These are phyloP conservation scores for Battus philenor DNA, from an alignment of 1,140 invertebrate genomes.

Conservation along the genomic window DNA sequence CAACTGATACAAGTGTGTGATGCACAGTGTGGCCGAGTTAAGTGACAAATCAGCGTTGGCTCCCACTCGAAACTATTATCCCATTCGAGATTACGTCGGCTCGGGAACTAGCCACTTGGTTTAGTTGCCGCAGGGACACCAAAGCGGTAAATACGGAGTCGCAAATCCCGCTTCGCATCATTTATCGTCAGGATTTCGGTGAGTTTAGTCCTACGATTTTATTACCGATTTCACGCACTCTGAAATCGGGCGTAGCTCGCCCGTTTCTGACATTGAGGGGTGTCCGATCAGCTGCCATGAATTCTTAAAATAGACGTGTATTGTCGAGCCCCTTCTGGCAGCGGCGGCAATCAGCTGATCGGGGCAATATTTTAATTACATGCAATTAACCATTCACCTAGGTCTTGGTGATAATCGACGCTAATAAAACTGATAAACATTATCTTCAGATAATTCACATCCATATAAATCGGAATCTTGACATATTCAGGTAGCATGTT, in stretches of 20 bases:
- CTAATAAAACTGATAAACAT: slow-evolving; percentile 36
- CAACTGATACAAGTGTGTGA: slow-evolving; percentile 57
- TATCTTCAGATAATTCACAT: slow-evolving; percentile 33
- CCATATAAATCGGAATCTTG: slow-evolving; percentile 35
- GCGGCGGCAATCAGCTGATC: slow-evolving; percentile 65
- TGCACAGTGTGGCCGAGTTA: slow-evolving; percentile 63
- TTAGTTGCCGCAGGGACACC: slow-evolving; percentile 70
- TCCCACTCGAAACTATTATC: slow-evolving; percentile 70
- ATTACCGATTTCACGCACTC: slow-evolving; percentile 21
- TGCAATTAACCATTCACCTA: slow-evolving; percentile 55
- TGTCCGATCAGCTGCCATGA: slow-evolving; percentile 61
- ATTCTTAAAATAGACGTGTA: slow-evolving; percentile 73
- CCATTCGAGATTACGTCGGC: slow-evolving; percentile 66
- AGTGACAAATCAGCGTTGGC: slow-evolving; percentile 69
- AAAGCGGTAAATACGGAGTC: slow-evolving; percentile 73
- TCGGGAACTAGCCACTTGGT: slow-evolving; percentile 58
- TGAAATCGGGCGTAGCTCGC: slow-evolving; percentile 39
- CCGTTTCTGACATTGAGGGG: slow-evolving; percentile 65
- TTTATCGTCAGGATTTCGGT: slow-evolving; percentile 70
- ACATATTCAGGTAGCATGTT: slow-evolving; percentile 40
- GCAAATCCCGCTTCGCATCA: slow-evolving; percentile 64
- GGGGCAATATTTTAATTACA: slow-evolving; percentile 63
- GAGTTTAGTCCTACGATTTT: slow-evolving; percentile 36
- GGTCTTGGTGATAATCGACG: not conserved
- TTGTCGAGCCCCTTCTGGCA: slow-evolving; percentile 68